Evolutionary conservation across 53 echinoderm and acorn worm genomes (phyloP).

Genomic region (Stichopus horrens): DNA sequence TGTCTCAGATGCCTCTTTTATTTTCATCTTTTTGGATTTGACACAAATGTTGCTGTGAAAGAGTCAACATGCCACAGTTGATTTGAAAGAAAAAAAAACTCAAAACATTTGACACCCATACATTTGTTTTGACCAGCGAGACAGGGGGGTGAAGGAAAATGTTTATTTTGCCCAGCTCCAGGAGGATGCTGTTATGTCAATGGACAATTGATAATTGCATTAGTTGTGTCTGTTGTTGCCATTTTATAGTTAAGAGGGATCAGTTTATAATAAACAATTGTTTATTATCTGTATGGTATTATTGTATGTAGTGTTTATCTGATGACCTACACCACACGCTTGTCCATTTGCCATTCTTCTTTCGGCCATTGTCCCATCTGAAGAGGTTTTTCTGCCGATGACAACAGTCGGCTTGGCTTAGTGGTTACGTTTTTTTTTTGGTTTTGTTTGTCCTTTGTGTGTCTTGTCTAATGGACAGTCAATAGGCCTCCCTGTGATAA

Average conservation of each 20-base stretch:
- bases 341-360: slow-evolving; percentile 25
- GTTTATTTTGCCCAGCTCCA: background rate
- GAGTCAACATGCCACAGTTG: no score
- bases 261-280: slow-evolving; percentile 18
- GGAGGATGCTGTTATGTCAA: background rate
- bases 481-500: slow-evolving; percentile 1
- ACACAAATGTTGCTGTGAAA: no score
- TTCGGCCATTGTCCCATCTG: background rate
- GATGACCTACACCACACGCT: background rate
- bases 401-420: slow-evolving; percentile 28
- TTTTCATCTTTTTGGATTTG: no score
- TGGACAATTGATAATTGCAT: background rate
- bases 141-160: background rate
- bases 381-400: background rate
- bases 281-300: slow-evolving; percentile 1
- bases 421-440: background rate
- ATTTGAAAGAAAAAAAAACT: no score
- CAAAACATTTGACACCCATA: no score
- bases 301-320: slow-evolving; percentile 30
- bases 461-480: slow-evolving; percentile 33
- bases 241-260: background rate
- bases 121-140: no score
- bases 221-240: background rate
- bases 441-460: slow-evolving; percentile 34
- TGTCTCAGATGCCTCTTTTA: no score